Conservation (phyloP, 1,140 invertebrate genomes). For the Zaprionus ornatus region DNA sequence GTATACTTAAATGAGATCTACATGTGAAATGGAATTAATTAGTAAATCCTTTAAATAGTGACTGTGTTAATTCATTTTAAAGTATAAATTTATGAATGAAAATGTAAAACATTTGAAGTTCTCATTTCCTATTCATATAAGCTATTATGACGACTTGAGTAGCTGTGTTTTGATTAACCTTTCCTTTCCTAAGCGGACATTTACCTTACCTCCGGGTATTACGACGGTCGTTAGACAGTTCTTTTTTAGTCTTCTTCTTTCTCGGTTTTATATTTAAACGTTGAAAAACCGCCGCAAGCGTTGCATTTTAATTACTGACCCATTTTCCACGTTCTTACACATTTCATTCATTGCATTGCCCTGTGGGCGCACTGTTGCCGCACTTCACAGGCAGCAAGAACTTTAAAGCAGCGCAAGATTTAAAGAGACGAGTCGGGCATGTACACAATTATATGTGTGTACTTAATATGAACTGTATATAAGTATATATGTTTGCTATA, state of each 20-base stretch:
- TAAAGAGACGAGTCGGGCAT: slow-evolving; percentile 23
- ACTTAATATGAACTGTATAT: background rate
- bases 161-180: background rate
- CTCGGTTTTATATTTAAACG: slow-evolving; percentile 20
- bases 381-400: slow-evolving; percentile 30
- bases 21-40: too few species aligned
- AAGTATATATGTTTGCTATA: slow-evolving; percentile 37
- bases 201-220: background rate
- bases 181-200: background rate
- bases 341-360: slow-evolving; percentile 18
- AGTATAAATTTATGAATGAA: too few species aligned
- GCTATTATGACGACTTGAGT: too few species aligned
- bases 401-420: slow-evolving; percentile 30
- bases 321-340: slow-evolving; percentile 37
- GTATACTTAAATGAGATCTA: background rate
- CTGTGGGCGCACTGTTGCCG: slow-evolving; percentile 21
- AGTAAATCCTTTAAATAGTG: too few species aligned
- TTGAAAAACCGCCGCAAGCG: slow-evolving; percentile 45
- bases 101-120: too few species aligned
- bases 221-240: background rate
- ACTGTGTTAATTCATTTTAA: too few species aligned
- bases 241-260: slow-evolving; percentile 5
- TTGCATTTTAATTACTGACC: slow-evolving; percentile 51
- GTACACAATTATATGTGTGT: background rate
- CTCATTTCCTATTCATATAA: background rate